A percentile compares a stretch with the other conserved stretches of the same genome.
Conservation (phyloP, 2,888 invertebrate species). For the Chorisops tibialis region DNA sequence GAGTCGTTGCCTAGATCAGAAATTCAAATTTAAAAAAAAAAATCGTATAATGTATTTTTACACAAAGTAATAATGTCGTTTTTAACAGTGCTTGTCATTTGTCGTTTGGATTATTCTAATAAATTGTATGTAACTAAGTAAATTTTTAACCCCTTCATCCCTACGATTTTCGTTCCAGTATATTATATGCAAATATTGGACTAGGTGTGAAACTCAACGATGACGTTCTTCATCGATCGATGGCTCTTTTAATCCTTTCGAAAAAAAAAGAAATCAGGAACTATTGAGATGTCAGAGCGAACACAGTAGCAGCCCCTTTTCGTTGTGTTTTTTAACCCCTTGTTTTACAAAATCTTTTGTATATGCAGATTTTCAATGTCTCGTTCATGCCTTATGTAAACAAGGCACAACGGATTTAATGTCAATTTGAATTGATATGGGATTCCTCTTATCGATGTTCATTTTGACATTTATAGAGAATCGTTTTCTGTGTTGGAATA, state of each 20-base stretch:
- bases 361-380: constrained; percentile 10
- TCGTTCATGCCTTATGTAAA: constrained; percentile 18
- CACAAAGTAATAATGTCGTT: constrained; percentile 24
- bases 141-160: constrained; percentile 7
- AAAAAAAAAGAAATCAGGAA: no score
- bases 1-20: neutral
- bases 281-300: constrained; percentile 28
- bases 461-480: neutral
- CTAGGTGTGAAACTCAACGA: constrained; percentile 23
- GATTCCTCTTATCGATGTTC: constrained; percentile 5
- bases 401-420: constrained; percentile 18
- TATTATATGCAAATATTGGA: constrained; percentile 29
- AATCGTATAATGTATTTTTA: constrained; percentile 11
- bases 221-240: constrained; percentile 1
- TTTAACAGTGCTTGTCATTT: constrained; percentile 25
- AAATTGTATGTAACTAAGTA: constrained; percentile 12
- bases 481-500: no score
- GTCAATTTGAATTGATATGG: constrained; percentile 14
- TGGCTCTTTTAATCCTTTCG: constrained; percentile 25
- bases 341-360: constrained; percentile 6
- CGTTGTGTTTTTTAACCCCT: constrained; percentile 22
- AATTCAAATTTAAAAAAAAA: neutral
- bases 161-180: constrained; percentile 18
- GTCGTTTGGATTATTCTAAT: constrained; percentile 23
- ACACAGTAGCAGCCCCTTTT: constrained; percentile 20